These are phyloP conservation scores for Netelia virgata DNA, from an alignment of 2,888 invertebrate species.

Conservation along the genomic window DNA sequence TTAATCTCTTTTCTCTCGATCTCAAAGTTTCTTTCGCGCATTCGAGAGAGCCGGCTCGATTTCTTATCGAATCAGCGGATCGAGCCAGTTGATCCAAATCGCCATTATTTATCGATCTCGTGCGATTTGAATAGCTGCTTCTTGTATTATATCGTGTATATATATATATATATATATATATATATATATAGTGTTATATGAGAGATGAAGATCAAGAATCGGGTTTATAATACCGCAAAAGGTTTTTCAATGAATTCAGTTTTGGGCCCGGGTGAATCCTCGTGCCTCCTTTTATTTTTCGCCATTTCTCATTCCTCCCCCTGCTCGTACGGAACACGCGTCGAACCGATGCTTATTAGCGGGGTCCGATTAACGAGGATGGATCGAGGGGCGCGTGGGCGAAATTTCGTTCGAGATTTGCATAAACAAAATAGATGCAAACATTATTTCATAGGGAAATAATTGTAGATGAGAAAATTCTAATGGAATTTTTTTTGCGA, in stretches of 20 bases:
- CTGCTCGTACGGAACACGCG: slow-evolving; percentile 15
- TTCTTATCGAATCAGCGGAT: slow-evolving; percentile 51
- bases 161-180: slow-evolving; percentile 8
- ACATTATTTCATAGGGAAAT: not conserved
- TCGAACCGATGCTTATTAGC: slow-evolving; percentile 39
- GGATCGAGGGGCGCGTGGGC: not conserved
- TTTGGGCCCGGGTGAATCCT: slow-evolving; percentile 31
- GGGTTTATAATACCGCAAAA: slow-evolving; percentile 34
- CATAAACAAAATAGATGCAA: not conserved
- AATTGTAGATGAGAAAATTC: not conserved
- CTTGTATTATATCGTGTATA: not conserved
- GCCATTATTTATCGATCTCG: slow-evolving; percentile 53
- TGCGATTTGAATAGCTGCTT: slow-evolving; percentile 35
- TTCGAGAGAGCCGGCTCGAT: slow-evolving; percentile 32
- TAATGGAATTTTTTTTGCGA: not conserved
- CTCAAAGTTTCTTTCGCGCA: slow-evolving; percentile 20
- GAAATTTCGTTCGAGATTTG: slow-evolving; percentile 19
- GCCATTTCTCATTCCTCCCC: not conserved
- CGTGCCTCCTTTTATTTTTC: not conserved
- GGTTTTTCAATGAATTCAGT: slow-evolving; percentile 44
- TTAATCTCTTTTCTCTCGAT: slow-evolving; percentile 46
- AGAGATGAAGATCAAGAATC: slow-evolving; percentile 43
- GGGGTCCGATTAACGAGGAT: not conserved
- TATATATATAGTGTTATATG: not conserved
- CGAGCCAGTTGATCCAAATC: slow-evolving; percentile 52